Base-by-base conservation (phyloP, 2,797 vertebrate genomes). In the Tympanoctomys barrerae region DNA sequence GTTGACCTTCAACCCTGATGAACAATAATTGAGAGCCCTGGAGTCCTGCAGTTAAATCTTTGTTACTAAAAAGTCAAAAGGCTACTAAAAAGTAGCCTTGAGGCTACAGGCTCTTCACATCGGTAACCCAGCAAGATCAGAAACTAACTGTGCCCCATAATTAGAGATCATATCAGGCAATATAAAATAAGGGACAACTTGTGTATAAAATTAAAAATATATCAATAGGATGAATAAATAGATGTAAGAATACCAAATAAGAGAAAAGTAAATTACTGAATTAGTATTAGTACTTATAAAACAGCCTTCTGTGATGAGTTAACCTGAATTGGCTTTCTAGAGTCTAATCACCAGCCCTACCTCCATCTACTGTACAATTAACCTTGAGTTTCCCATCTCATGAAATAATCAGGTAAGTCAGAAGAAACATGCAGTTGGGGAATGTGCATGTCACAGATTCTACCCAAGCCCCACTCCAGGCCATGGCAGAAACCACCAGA, bases 221-320 rank as follows among this genome's bases (percentile, higher is more conserved):
- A 81, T 33, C 31, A 90, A 68, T 59, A 70, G 49, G 26, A 84
- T 80, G 28, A 96, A 89, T 73, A 91, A 59, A 82, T 49, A 71
- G 22, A 57, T 33, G 19, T 80, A 10, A 83, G 33, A 59, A 36
- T n/a, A 86, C 24, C 28, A 62, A 89, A 64, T 24, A 83, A 57
- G 21, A 83, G 77, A 92, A 90, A 92, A 75, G 42, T 33, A 57
- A 79, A 95, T 54, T 82, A 83, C 28, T 62, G 49, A 92, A 80
- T 16, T 64, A 28, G 31, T 42, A 68, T 42, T 59, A 75, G 26
- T 33, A 87, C n/a, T 87, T 88, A 64, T 2, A 75, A 78, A 90
- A 93, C 14, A 54, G 78, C 66, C 11, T 36, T 86, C 64, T 59
- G 21, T 61, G n/a, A 59, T n/a, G 33, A 26, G 26, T 85, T 71